These are phyloP conservation scores for Aldabrachelys gigantea DNA, from an alignment of 2,113 vertebrate species.

Conservation along the genomic window DNA sequence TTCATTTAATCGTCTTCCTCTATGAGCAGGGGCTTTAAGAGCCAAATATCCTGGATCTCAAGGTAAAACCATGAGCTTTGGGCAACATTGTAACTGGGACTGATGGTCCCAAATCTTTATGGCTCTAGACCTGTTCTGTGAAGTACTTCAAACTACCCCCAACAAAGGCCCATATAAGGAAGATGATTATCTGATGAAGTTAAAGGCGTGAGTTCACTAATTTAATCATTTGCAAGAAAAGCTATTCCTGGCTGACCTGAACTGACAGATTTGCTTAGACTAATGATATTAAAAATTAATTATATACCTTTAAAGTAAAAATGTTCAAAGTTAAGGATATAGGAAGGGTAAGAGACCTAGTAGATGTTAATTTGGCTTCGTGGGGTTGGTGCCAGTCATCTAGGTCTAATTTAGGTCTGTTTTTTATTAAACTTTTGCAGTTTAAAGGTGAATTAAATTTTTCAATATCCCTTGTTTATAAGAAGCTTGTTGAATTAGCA, in stretches of 20 bases:
- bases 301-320: slow-evolving; percentile 39
- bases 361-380: slow-evolving; percentile 11
- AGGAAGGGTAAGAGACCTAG: not conserved
- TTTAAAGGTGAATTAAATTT: slow-evolving; percentile 18
- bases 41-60: too few species aligned
- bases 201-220: too few species aligned
- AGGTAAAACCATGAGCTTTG: not conserved
- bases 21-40: too few species aligned
- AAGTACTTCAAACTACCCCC: not conserved
- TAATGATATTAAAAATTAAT: slow-evolving; percentile 10
- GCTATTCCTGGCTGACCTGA: not conserved
- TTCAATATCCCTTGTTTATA: slow-evolving; percentile 4
- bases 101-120: not conserved
- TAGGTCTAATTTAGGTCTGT: slow-evolving; percentile 9
- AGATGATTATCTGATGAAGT: not conserved
- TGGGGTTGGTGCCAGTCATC: not conserved
- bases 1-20: too few species aligned
- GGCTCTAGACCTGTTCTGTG: not conserved
- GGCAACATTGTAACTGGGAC: not conserved
- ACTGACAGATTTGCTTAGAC: slow-evolving; percentile 21
- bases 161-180: not conserved
- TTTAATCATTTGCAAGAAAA: too few species aligned
- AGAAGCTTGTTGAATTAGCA: not conserved
- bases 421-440: slow-evolving; percentile 42
- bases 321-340: not conserved